These are phyloP conservation scores for Macaca mulatta DNA, from an alignment of 2,113 vertebrate genomes.

Conservation along the genomic window DNA sequence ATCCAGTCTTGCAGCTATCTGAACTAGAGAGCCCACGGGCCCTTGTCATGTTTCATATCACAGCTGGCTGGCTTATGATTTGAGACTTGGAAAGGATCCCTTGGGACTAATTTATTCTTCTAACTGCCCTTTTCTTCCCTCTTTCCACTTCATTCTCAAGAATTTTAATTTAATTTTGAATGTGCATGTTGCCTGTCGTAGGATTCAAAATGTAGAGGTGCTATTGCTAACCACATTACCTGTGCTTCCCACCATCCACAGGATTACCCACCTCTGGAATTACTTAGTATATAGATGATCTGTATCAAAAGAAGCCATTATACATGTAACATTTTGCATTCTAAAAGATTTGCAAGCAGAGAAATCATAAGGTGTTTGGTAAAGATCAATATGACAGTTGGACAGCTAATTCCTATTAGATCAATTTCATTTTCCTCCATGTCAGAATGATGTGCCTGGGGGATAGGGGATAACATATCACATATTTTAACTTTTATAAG, in stretches of 20 bases:
- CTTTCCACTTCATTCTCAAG: conserved; percentile 4
- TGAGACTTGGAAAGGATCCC: conserved; percentile 66
- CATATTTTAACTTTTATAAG: conserved; percentile 10
- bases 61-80: conserved; percentile 28
- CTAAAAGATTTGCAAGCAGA: background rate
- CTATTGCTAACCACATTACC: background rate
- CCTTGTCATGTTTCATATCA: background rate
- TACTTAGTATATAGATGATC: background rate
- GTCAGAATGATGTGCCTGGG: background rate
- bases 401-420: background rate
- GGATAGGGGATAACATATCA: background rate
- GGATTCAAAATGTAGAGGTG: background rate
- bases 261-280: background rate
- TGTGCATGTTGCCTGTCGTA: background rate
- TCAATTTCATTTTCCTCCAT: background rate
- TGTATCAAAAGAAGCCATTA: background rate
- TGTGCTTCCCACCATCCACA: background rate
- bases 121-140: conserved; percentile 36
- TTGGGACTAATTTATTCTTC: conserved; percentile 68
- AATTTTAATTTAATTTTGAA: conserved; percentile 67
- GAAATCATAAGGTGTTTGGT: background rate
- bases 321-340: background rate
- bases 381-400: background rate
- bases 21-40: background rate
- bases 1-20: background rate